Evolutionary conservation across 2,888 invertebrate genomes (phyloP).

Genomic region (Thyatira batis): DNA sequence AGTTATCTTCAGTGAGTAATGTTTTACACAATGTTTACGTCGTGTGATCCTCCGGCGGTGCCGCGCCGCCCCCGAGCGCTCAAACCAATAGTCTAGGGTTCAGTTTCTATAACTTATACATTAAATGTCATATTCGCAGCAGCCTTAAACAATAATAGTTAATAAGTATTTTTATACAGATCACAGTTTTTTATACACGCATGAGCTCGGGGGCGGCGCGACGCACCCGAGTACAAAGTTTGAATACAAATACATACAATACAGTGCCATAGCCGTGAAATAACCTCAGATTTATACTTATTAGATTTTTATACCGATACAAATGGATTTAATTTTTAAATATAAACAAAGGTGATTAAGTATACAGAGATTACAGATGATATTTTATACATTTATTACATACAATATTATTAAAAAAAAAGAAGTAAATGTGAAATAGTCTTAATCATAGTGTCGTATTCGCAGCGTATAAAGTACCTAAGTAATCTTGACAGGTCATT

Average conservation of each 20-base stretch:
- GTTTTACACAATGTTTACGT: conserved; percentile 56
- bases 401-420: conserved; percentile 76
- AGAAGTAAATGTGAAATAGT: conserved; percentile 74
- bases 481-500: conserved; percentile 25
- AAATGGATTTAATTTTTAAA: conserved; percentile 83
- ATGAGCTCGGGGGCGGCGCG: conserved; percentile 50
- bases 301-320: conserved; percentile 82
- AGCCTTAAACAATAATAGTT: conserved; percentile 79
- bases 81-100: conserved; percentile 58
- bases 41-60: conserved; percentile 67
- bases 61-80: conserved; percentile 53
- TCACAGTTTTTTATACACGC: conserved; percentile 46
- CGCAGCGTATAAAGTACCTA: conserved; percentile 62
- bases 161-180: conserved; percentile 80
- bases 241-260: conserved; percentile 71
- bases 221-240: conserved; percentile 65
- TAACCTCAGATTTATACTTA: conserved; percentile 82
- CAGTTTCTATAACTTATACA: conserved; percentile 43
- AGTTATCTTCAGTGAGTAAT: conserved; percentile 70
- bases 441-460: conserved; percentile 72
- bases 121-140: conserved; percentile 53
- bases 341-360: conserved; percentile 81
- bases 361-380: conserved; percentile 83
- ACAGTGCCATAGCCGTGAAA: conserved; percentile 78
- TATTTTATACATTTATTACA: conserved; percentile 83